A percentile compares a stretch with the other conserved stretches of the same genome.
Conservation (phyloP, 2,888 invertebrate species). For the Taenaris catops region DNA sequence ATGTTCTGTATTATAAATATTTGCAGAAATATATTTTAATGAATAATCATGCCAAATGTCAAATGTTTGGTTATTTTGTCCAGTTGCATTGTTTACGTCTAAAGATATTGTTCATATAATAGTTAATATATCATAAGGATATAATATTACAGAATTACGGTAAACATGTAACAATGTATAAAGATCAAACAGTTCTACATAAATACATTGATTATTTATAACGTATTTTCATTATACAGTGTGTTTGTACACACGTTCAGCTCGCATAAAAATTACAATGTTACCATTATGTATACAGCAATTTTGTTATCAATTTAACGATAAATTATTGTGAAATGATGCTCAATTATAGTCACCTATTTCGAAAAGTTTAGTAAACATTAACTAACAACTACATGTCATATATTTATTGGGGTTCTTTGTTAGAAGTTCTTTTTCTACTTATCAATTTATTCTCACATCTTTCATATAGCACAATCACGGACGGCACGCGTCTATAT, state of each 20-base stretch:
- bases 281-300: constrained; percentile 5
- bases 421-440: constrained; percentile 3
- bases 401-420: constrained; percentile 11
- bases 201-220: no score
- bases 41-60: no score
- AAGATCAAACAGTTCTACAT: background rate
- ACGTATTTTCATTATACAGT: background rate
- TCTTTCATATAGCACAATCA: constrained; percentile 52
- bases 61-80: no score
- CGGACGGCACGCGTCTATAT: constrained; percentile 66
- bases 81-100: no score
- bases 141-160: constrained; percentile 12
- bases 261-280: constrained; percentile 10
- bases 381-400: constrained; percentile 5
- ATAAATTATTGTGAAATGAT: constrained; percentile 3
- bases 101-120: no score
- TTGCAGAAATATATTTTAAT: no score
- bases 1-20: no score
- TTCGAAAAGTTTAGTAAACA: constrained; percentile 6
- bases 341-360: constrained; percentile 3
- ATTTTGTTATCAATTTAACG: constrained; percentile 3
- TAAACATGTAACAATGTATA: constrained; percentile 8
- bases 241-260: background rate
- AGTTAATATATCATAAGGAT: constrained; percentile 5
- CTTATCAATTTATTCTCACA: constrained; percentile 17